Evolutionary conservation across 2,113 vertebrate species (phyloP).

Genomic region (Toxostoma redivivum): DNA sequence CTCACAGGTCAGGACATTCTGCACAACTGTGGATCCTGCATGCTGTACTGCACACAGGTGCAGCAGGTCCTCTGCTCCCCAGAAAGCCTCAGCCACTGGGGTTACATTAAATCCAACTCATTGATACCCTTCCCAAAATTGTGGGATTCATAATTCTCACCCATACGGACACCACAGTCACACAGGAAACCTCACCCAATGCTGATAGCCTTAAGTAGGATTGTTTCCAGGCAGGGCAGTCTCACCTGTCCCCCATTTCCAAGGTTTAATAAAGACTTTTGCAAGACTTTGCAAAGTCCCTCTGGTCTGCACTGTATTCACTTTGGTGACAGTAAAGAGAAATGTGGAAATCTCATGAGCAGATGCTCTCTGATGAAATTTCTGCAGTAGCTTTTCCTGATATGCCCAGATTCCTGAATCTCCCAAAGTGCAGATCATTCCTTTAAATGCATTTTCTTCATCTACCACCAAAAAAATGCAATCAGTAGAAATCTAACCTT

Average conservation of each 20-base stretch:
- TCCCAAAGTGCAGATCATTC: background rate
- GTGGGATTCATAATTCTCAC: background rate
- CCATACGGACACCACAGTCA: background rate
- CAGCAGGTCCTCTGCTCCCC: background rate
- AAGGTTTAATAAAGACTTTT: background rate
- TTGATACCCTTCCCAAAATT: rapidly evolving
- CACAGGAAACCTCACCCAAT: background rate
- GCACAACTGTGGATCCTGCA: rapidly evolving
- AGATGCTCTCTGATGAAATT: background rate
- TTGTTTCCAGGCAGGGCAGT: background rate
- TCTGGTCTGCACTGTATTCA: background rate
- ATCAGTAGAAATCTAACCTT: background rate
- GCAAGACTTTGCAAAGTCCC: background rate
- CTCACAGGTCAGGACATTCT: background rate
- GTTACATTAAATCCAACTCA: rapidly evolving
- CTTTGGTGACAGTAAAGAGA: background rate
- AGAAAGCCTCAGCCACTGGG: background rate
- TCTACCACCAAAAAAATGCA: background rate
- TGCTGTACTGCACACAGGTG: background rate
- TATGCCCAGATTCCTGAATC: background rate
- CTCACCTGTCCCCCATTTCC: background rate
- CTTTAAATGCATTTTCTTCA: background rate
- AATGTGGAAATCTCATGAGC: rapidly evolving
- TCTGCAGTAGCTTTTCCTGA: background rate
- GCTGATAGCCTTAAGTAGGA: background rate